Evolutionary conservation across 2,888 invertebrate genomes (phyloP).

Genomic region (Drosophila bunnanda): DNA sequence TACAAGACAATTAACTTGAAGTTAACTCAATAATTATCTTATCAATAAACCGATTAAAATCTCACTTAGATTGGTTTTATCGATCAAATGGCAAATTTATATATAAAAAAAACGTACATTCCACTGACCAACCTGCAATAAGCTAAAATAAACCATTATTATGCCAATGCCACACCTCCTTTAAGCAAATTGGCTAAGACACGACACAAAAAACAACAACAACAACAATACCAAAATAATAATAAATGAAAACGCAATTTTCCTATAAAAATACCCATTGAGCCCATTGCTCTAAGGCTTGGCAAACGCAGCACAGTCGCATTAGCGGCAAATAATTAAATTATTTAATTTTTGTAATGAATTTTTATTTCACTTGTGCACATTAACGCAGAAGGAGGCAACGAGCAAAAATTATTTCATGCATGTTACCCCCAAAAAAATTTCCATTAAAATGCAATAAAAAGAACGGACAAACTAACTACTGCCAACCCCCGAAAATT

Average conservation of each 20-base stretch:
- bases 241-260: conserved; percentile 72
- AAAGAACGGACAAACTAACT: conserved; percentile 52
- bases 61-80: not conserved
- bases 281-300: conserved; percentile 42
- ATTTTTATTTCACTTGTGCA: conserved; percentile 46
- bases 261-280: conserved; percentile 72
- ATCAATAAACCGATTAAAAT: conserved; percentile 21
- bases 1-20: not conserved
- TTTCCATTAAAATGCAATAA: conserved; percentile 80
- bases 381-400: conserved; percentile 64
- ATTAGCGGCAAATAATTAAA: conserved; percentile 52
- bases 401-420: conserved; percentile 36
- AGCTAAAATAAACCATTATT: conserved; percentile 12
- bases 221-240: conserved; percentile 25
- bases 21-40: conserved; percentile 2
- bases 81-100: conserved; percentile 3
- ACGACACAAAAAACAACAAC: not conserved
- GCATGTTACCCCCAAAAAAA: conserved; percentile 51
- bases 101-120: not conserved
- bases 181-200: conserved; percentile 11
- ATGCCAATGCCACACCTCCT: conserved; percentile 24
- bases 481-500: conserved; percentile 45
- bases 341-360: conserved; percentile 64
- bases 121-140: conserved; percentile 16
- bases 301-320: conserved; percentile 32